Conservation (phyloP, 2,797 vertebrate species). For the Gymnodraco acuticeps region DNA sequence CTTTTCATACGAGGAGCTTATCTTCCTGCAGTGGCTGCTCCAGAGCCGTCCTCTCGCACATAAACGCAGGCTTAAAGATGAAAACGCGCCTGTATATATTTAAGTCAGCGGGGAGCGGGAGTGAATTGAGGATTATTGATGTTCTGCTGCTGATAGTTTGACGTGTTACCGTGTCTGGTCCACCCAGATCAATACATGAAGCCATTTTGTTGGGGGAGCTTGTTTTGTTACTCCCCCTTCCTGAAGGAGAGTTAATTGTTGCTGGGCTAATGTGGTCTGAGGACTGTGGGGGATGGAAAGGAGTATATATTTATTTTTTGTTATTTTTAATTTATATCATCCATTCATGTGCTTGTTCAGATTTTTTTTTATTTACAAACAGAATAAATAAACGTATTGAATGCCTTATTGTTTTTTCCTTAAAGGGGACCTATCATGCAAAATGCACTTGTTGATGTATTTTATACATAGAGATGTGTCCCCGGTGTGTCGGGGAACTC, state of each 20-base stretch:
- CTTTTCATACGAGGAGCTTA: constrained; percentile 79
- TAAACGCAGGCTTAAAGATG: constrained; percentile 76
- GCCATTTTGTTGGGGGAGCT: constrained; percentile 56
- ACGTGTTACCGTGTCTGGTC: constrained; percentile 66
- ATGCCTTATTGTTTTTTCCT: too few relatives aligned
- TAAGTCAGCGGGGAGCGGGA: constrained; percentile 65
- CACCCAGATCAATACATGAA: constrained; percentile 70
- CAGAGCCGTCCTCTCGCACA: constrained; percentile 62
- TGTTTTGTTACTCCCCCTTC: constrained; percentile 40
- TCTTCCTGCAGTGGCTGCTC: constrained; percentile 70
- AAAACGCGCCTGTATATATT: constrained; percentile 72
- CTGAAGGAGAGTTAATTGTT: constrained; percentile 45
- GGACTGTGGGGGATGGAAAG: constrained; percentile 5
- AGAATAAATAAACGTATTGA: too few relatives aligned
- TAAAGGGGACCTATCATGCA: too few relatives aligned
- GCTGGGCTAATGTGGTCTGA: neutral
- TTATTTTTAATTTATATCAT: too few relatives aligned
- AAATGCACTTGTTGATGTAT: too few relatives aligned
- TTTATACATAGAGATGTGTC: too few relatives aligned
- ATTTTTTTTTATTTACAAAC: too few relatives aligned
- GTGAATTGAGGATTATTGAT: constrained; percentile 74
- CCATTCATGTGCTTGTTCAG: too few relatives aligned
- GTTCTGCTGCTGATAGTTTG: constrained; percentile 71
- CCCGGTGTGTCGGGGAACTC: too few relatives aligned
- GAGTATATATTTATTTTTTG: neutral